Evolutionary conservation across 2,888 invertebrate genomes (phyloP), one percentile per base, ranked within the genome.

Genomic region (Habroteleia sp.): DNA sequence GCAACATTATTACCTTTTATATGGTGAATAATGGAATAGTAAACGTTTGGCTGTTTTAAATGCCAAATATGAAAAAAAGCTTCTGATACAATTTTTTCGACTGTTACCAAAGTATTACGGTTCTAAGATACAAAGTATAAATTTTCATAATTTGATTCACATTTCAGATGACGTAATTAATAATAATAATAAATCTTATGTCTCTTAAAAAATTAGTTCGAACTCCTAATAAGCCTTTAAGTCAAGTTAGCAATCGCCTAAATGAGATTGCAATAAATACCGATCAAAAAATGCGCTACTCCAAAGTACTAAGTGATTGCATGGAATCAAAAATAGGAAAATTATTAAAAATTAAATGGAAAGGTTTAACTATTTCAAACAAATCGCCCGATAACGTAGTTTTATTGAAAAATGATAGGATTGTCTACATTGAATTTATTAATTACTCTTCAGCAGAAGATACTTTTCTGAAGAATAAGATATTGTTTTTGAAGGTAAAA

Each of bases 1-100:
- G 31, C 42, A 29, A 10, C 79, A 81, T 39, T 75, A 79, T 56
- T 66, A 54, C 20, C 63, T 65, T 6, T 68, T 74, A 13, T 77
- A 17, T n/a, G n/a, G n/a, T n/a, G n/a, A n/a, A n/a, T n/a, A n/a
- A n/a, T n/a, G n/a, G n/a, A 52, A 66, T 17, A 66, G 39, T 17
- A 20, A 56, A 23, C 11, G 65, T 3, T 29, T 76, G 11, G 37
- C 73, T 3, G 31, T 39, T 7, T 8, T 10, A 1, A 29, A 48
- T 33, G 33, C 33, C 2, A 0, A 31, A 4, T 17, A 17, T 11
- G 48, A 31, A 3, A 44, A 44, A 13, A 1, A 23, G 1, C 2
- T 44, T 2, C 13, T 48, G 10, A 17, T 6, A 20, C 6, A 1
- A 31, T 48, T 48, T 6, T 31, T 48, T 8, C 46, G 14, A 29